These are phyloP conservation scores for Spea multiplicata DNA, from an alignment of 2,113 vertebrate genomes.

Conservation along the genomic window DNA sequence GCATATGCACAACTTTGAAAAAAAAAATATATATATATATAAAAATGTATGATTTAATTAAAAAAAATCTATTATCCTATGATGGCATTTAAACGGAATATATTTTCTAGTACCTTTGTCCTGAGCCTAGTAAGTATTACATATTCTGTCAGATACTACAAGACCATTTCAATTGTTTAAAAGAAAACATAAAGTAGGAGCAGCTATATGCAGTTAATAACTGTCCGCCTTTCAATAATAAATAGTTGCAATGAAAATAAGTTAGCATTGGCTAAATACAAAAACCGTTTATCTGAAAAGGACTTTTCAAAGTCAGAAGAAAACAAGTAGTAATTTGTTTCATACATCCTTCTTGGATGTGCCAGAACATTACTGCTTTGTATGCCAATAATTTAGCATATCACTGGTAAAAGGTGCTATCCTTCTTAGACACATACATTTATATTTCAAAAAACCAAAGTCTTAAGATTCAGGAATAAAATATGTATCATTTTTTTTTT, in stretches of 20 bases:
- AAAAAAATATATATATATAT: no score
- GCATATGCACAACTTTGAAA: no score
- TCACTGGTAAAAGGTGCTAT: not conserved
- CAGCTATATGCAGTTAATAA: not conserved
- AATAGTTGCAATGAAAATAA: not conserved
- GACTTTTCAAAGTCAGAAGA: not conserved
- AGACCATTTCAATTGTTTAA: not conserved
- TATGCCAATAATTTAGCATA: constrained; percentile 3
- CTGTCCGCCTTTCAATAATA: not conserved
- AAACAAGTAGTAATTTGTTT: not conserved
- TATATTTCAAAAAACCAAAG: not conserved
- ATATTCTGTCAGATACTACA: not conserved
- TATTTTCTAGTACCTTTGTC: not conserved
- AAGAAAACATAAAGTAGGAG: not conserved
- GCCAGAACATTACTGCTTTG: not conserved
- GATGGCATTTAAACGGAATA: not conserved
- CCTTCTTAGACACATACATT: not conserved
- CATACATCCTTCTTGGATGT: not conserved
- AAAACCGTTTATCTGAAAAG: not conserved
- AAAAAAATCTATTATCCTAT: no score
- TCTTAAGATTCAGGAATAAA: not conserved
- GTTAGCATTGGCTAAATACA: not conserved
- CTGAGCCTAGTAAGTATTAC: not conserved
- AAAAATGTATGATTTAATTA: no score
- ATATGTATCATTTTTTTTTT: not conserved